A percentile compares a stretch with the other conserved stretches of the same genome.
Conservation (phyloP, 2,113 vertebrate species). For the Nerophis ophidion region DNA sequence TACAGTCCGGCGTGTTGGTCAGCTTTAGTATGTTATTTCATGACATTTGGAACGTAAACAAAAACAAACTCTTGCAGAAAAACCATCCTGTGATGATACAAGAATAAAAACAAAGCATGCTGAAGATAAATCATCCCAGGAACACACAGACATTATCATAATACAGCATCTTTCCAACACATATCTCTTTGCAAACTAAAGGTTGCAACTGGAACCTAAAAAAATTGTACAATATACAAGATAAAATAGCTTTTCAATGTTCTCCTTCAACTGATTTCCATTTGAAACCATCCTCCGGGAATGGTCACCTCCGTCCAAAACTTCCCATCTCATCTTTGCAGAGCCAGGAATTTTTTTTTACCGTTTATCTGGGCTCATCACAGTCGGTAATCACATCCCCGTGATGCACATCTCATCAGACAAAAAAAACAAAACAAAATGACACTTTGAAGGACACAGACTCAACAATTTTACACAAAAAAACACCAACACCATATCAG, state of each 20-base stretch:
- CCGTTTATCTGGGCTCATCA: constrained; percentile 4
- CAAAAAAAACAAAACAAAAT: background rate
- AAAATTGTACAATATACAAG: background rate
- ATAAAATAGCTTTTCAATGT: background rate
- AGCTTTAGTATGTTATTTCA: too few species aligned
- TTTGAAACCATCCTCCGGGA: background rate
- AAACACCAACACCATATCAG: too few species aligned
- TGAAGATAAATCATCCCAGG: too few species aligned
- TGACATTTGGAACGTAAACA: too few species aligned
- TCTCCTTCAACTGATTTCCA: background rate
- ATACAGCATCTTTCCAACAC: background rate
- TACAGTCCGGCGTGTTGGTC: too few species aligned
- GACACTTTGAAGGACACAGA: background rate
- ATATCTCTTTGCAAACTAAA: too few species aligned
- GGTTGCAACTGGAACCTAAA: too few species aligned
- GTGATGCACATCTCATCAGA: background rate
- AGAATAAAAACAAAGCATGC: too few species aligned
- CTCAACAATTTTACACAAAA: background rate
- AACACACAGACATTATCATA: too few species aligned
- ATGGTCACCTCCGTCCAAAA: background rate
- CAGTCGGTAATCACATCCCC: background rate
- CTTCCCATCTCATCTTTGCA: background rate
- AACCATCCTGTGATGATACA: too few species aligned
- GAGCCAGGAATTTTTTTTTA: background rate
- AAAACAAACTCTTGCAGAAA: too few species aligned